Evolutionary conservation across 2,797 vertebrate genomes (phyloP).

Genomic region (Sphaeramia orbicularis): DNA sequence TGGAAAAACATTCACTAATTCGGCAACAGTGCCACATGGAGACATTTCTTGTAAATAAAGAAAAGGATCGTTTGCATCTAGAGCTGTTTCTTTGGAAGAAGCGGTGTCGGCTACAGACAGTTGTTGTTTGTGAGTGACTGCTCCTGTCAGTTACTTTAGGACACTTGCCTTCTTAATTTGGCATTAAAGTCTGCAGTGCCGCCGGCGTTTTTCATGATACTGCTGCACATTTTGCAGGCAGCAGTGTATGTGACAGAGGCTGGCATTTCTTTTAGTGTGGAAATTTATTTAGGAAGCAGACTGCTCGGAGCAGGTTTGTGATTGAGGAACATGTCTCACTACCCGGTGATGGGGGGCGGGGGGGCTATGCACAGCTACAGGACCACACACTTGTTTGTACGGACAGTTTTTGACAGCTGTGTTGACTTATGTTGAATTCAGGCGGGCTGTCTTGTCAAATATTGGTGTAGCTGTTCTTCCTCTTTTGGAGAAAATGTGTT

Average conservation of each 20-base stretch:
- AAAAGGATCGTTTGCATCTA: no score
- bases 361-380: no score
- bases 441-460: no score
- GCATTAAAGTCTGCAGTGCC: neutral
- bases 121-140: neutral
- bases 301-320: neutral
- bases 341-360: neutral
- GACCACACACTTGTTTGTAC: no score
- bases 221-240: neutral
- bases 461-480: no score
- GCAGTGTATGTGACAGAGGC: neutral
- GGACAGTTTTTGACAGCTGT: no score
- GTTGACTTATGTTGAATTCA: no score
- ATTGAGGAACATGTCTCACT: neutral
- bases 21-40: no score
- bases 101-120: neutral
- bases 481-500: neutral
- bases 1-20: no score
- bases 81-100: neutral
- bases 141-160: constrained; percentile 1
- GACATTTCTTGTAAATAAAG: no score
- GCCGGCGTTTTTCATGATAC: constrained; percentile 10
- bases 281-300: neutral
- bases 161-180: constrained; percentile 7
- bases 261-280: no score